Evolutionary conservation across 2,888 invertebrate genomes (phyloP), one percentile per base, ranked within the genome.

Genomic region (Drosophila pegasa): DNA sequence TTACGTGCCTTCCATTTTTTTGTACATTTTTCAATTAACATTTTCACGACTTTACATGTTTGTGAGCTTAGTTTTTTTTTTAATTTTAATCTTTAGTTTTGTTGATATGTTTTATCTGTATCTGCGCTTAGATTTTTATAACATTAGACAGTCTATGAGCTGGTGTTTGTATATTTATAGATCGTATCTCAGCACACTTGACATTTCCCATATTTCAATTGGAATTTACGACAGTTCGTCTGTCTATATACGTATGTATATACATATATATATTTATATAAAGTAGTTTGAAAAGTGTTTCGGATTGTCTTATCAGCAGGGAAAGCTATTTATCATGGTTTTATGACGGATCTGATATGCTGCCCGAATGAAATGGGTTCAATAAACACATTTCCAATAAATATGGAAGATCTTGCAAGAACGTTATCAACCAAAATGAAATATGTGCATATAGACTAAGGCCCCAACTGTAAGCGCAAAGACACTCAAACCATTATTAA

Each of bases 351-450:
- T 58, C 29, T 40, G 57, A 67, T 51, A 57, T 38, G 45, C 43
- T 57, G 20, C 9, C 29, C 47, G 48, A 65, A 20, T 25, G 43
- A 50, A 66, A 66, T 40, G 40, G 22, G 77, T 74, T 74, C 77
- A 74, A 66, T 66, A 76, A 63, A 59, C 75, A 75, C 51, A 67
- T 67, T 57, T 54, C 29, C 22, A 51, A 61, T 68, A 48, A 45
- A 71, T 58, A 58, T 65, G 27, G 14, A n/a, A 38, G 16, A 29
- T 54, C 35, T 45, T 50, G n/a, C 27, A 14, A 31, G 18, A n/a
- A 27, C 20, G 6, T 40, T 54, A 65, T 54, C 63, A 54, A 37
- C 9, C 8, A 38, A 25, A 48, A 37, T 54, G 22, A 52, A 58
- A 43, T 57, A 31, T 14, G 4, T 22, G 10, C 3, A 31, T 12